Evolutionary conservation across 2,113 vertebrate species (phyloP).

Genomic region (Choloepus hoffmanni): DNA sequence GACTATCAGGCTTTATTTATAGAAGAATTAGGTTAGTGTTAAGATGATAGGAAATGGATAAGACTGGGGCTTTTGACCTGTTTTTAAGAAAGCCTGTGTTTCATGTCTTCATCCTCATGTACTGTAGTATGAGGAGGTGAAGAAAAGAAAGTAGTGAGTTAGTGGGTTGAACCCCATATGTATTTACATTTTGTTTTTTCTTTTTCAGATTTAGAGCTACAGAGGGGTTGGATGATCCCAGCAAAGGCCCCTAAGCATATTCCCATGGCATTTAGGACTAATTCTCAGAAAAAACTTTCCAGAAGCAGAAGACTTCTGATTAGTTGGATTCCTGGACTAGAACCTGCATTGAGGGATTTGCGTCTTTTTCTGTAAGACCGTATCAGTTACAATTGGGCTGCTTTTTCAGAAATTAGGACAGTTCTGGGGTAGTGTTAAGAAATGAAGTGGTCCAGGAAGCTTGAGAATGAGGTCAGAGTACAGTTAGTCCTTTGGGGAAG

Average conservation of each 20-base stretch:
- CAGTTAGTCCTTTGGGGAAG: neutral
- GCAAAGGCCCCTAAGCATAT: neutral
- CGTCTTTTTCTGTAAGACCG: neutral
- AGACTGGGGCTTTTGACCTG: neutral
- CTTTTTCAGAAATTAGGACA: slow-evolving; percentile 6
- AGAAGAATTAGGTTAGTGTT: neutral
- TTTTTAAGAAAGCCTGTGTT: neutral
- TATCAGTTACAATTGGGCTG: neutral
- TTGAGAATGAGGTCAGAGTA: slow-evolving; percentile 22
- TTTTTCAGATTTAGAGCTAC: neutral
- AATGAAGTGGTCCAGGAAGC: neutral
- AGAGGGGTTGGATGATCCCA: neutral
- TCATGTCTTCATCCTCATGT: neutral
- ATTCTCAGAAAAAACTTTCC: neutral
- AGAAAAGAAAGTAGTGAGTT: neutral
- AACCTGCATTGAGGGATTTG: neutral
- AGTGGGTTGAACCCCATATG: neutral
- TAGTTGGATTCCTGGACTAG: neutral
- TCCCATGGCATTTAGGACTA: neutral
- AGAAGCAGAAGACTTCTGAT: neutral
- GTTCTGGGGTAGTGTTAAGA: slow-evolving; percentile 1
- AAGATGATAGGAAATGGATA: neutral
- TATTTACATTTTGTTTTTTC: neutral
- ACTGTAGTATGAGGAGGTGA: neutral
- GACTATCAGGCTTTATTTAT: neutral